phyloP scores from a whole-genome alignment of 2,113 vertebrate genomes.

The Istiophorus platypterus region DNA sequence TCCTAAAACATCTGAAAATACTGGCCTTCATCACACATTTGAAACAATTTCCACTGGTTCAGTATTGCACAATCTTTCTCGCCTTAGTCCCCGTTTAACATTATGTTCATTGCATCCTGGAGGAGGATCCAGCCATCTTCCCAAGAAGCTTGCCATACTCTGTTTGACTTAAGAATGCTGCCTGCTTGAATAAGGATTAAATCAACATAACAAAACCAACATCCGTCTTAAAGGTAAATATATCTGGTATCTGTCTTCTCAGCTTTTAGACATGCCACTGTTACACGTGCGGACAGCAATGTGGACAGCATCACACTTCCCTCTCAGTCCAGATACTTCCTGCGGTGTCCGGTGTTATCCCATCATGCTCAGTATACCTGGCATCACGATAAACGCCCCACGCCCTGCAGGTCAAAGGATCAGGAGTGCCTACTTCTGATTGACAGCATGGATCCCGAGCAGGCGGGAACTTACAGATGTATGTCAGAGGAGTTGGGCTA shows the following conservation, averaged over 20 bases:
- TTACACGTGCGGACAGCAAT: accelerated
- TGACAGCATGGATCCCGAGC: constrained; percentile 23
- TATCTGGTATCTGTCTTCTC: not conserved
- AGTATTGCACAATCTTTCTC: no score
- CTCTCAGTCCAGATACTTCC: constrained; percentile 35
- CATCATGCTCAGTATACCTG: constrained; percentile 77
- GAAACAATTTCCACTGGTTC: no score
- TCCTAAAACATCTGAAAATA: no score
- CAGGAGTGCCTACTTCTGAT: constrained; percentile 68
- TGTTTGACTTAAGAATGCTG: not conserved
- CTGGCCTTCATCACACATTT: no score
- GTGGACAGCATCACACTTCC: not conserved
- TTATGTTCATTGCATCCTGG: not conserved
- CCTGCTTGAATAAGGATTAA: not conserved
- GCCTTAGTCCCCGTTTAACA: no score
- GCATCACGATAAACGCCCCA: not conserved
- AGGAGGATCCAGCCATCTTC: not conserved
- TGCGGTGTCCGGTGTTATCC: constrained; percentile 69
- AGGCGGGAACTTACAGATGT: constrained; percentile 67
- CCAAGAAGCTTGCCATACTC: not conserved
- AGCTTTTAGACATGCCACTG: accelerated
- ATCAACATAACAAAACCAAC: not conserved
- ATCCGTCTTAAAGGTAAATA: not conserved
- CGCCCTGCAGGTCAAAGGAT: not conserved
- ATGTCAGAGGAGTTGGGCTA: constrained; percentile 67